Base-by-base conservation (phyloP, 2,797 vertebrate genomes). In the Myoxocephalus aenaeus region DNA sequence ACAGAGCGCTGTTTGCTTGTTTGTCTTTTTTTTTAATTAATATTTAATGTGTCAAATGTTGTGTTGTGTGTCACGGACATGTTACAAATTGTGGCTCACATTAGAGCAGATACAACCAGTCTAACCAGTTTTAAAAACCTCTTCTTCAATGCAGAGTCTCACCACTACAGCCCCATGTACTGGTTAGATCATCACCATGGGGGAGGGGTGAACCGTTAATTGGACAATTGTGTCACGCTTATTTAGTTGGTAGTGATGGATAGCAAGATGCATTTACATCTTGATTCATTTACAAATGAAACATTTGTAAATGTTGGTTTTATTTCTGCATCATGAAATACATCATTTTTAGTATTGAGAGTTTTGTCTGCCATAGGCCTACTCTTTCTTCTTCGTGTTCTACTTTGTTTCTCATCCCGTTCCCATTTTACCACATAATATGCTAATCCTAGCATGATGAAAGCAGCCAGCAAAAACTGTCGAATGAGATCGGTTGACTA, bases 391-490 rank as follows among this genome's bases (percentile, higher is more conserved):
- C 2, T 54, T 54, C 3, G 11, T 13, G 13, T 14, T 54, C 50
- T 13, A 53, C 51, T 25, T 25, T 53, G n/a, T 53, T 50, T 67
- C 42, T 71, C 27, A 32, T 17, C n/a, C 3, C 5, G 36, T 67
- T 22, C 75, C 64, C 34, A 69, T 70, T 79, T 58, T 63, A 4
- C 11, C 58, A 68, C 8, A 17, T 64, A 20, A 59, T 34, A 36
- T 38, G 42, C 32, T 76, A 79, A 80, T 69, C 69, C 36, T 53
- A 22, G 20, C 9, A 32, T 66, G 69, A 84, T 51, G 13, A 79
- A 79, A 74, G 32, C 32, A 64, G 38, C 42, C 42, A 22, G 38
- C 42, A 22, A 34, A 54, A 80, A n/a, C 12, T 54, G 44, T 12
- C 0, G 11, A 22, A 27, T 32, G 38, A 69, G 64, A 75, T 17